These are phyloP conservation scores for Brachycybe producta DNA, from an alignment of 2,888 invertebrate genomes.

Conservation along the genomic window DNA sequence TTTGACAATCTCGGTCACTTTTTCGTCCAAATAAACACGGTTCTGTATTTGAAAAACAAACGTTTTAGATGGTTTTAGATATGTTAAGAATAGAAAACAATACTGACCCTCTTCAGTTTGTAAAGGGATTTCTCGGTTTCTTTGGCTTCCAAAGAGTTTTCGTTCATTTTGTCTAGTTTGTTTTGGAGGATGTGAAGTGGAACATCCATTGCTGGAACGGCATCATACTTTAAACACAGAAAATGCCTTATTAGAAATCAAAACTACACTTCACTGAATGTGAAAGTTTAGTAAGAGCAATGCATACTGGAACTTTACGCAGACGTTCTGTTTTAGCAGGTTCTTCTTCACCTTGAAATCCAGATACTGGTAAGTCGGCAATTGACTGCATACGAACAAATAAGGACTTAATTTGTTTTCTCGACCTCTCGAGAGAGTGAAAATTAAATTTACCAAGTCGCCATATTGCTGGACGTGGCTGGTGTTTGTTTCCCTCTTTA, in stretches of 20 bases:
- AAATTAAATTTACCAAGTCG: conserved; percentile 30
- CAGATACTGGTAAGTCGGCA: background rate
- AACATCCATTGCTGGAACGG: conserved; percentile 36
- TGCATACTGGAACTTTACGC: background rate
- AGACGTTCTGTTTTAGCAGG: background rate
- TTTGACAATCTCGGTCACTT: conserved; percentile 30
- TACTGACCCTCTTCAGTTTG: conserved; percentile 26
- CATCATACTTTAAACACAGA: conserved; percentile 27
- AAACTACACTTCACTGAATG: background rate
- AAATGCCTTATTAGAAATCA: conserved; percentile 8
- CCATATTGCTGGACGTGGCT: conserved; percentile 47
- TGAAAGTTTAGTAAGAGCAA: conserved; percentile 4
- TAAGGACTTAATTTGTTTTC: background rate
- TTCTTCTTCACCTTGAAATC: background rate
- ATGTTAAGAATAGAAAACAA: background rate
- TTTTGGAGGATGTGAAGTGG: conserved; percentile 32
- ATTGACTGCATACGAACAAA: background rate
- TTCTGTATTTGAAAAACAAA: conserved; percentile 26
- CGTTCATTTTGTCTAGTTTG: conserved; percentile 27
- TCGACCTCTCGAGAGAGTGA: background rate
- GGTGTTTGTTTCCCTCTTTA: conserved; percentile 42
- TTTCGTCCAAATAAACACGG: conserved; percentile 29
- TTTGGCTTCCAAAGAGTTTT: conserved; percentile 24
- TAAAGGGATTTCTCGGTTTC: conserved; percentile 26
- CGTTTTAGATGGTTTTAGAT: background rate